Conservation (phyloP, 2,888 invertebrate species). For the Gortyna flavago region DNA sequence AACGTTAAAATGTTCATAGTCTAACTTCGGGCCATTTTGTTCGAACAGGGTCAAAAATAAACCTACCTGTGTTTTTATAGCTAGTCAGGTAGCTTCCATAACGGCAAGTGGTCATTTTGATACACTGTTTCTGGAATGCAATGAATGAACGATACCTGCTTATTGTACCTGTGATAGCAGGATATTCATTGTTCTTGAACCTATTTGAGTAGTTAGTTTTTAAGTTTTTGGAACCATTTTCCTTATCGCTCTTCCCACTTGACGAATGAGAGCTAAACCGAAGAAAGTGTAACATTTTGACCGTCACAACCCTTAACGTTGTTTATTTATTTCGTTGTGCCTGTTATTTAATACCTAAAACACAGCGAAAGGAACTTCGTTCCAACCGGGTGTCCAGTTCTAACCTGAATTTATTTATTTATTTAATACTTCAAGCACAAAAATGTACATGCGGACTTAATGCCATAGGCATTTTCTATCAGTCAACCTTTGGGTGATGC, state of each 20-base stretch:
- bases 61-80: constrained; percentile 29
- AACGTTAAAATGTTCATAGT: not conserved
- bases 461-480: too few relatives aligned
- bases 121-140: constrained; percentile 10
- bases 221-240: not conserved
- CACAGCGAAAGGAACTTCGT: not conserved
- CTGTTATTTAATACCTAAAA: not conserved
- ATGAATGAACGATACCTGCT: constrained; percentile 6
- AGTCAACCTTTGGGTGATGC: too few relatives aligned
- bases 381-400: not conserved
- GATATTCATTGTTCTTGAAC: not conserved
- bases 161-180: not conserved
- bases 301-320: not conserved
- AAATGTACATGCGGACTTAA: too few relatives aligned
- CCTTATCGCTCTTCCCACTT: not conserved
- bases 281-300: not conserved
- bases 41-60: not conserved
- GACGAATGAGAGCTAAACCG: not conserved
- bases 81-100: constrained; percentile 32
- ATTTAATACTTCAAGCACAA: too few relatives aligned
- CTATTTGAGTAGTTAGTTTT: not conserved
- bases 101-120: constrained; percentile 2
- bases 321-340: not conserved
- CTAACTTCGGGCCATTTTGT: not conserved
- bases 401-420: too few relatives aligned